Evolutionary conservation across 2,113 vertebrate genomes (phyloP).

Genomic region (Poecile atricapillus): DNA sequence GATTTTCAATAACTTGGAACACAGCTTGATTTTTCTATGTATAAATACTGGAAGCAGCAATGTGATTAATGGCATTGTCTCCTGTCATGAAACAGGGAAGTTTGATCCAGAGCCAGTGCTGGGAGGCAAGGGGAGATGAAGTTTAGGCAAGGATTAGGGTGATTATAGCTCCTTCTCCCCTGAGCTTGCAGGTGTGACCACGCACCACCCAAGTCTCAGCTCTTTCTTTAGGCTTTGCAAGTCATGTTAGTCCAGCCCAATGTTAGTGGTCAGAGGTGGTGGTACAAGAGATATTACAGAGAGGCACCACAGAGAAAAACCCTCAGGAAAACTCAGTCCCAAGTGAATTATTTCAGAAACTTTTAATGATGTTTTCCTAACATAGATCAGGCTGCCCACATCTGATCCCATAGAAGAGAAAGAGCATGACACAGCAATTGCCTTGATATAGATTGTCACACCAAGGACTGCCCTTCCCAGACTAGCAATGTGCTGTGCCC

Average conservation of each 20-base stretch:
- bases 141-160: background rate
- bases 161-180: background rate
- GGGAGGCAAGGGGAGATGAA: background rate
- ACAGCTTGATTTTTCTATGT: background rate
- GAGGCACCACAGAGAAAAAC: background rate
- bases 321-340: background rate
- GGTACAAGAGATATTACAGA: background rate
- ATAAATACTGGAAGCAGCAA: background rate
- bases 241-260: background rate
- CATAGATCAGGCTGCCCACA: background rate
- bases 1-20: conserved; percentile 13
- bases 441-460: background rate
- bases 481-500: background rate
- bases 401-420: background rate
- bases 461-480: background rate
- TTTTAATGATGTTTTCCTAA: background rate
- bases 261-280: accelerated
- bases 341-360: background rate
- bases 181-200: background rate
- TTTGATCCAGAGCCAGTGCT: background rate
- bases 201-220: background rate
- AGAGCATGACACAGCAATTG: background rate
- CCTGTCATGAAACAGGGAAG: background rate
- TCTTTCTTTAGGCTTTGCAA: background rate
- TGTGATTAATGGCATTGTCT: conserved; percentile 3